Evolutionary conservation across 2,113 vertebrate species (phyloP).

Genomic region (Benitochromis conjunctus): DNA sequence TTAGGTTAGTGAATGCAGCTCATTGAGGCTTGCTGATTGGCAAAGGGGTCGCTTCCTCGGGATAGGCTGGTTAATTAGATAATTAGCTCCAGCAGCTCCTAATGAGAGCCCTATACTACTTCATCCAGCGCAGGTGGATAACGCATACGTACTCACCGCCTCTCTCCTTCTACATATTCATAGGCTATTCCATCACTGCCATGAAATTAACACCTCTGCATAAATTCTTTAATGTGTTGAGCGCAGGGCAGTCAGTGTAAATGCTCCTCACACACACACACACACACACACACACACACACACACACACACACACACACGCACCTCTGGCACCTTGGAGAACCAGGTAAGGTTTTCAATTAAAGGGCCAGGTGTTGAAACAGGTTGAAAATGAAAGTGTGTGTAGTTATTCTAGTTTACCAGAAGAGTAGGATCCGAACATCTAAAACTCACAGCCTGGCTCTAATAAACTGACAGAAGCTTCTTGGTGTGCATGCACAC

Average conservation of each 20-base stretch:
- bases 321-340: neutral
- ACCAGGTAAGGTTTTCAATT: slow-evolving; percentile 1
- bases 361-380: slow-evolving; percentile 23
- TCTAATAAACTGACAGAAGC: neutral
- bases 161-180: neutral
- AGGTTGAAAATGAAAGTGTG: neutral
- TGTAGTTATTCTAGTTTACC: neutral
- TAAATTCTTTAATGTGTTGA: neutral
- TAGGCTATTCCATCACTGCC: neutral
- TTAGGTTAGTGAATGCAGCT: slow-evolving; percentile 2
- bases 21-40: slow-evolving; percentile 36
- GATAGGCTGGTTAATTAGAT: slow-evolving; percentile 63
- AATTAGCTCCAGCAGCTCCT: slow-evolving; percentile 56
- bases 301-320: too few species aligned
- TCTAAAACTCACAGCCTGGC: neutral
- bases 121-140: slow-evolving; percentile 17
- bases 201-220: neutral
- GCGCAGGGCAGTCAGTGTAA: neutral
- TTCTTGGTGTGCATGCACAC: neutral
- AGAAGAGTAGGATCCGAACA: neutral
- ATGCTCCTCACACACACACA: neutral
- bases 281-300: neutral
- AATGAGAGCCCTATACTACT: slow-evolving; percentile 20
- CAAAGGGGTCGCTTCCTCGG: slow-evolving; percentile 20
- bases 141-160: neutral